These are phyloP conservation scores for Helobdella robusta DNA, from an alignment of 2,888 invertebrate genomes.

Conservation along the genomic window DNA sequence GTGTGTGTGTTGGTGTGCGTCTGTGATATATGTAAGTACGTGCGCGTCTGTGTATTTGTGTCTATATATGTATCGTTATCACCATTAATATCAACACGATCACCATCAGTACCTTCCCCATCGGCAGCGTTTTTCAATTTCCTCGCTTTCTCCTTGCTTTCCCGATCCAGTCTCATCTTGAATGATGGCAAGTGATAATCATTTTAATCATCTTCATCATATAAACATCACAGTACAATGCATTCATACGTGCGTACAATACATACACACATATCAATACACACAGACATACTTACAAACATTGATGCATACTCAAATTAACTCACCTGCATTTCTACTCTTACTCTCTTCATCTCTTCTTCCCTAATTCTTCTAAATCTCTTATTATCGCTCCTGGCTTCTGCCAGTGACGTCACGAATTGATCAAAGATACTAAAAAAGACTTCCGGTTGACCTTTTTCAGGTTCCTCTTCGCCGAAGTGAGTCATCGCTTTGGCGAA, in stretches of 20 bases:
- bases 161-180: conserved; percentile 19
- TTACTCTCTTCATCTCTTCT: conserved; percentile 77
- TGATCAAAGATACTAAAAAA: conserved; percentile 85
- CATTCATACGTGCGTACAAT: not conserved
- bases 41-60: no score
- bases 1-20: no score
- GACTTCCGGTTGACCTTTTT: conserved; percentile 72
- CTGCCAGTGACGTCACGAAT: conserved; percentile 70
- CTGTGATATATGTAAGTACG: no score
- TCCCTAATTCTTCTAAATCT: conserved; percentile 70
- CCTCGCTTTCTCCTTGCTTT: conserved; percentile 22
- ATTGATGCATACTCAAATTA: not conserved
- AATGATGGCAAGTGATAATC: not conserved
- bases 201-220: not conserved
- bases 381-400: conserved; percentile 79
- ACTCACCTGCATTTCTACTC: conserved; percentile 72
- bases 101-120: conserved; percentile 3
- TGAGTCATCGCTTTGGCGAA: conserved; percentile 76
- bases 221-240: not conserved
- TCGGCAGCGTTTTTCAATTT: conserved; percentile 10
- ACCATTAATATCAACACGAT: not conserved
- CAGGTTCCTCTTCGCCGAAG: conserved; percentile 73
- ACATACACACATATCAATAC: not conserved
- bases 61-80: not conserved
- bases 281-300: no score